Evolutionary conservation across 2,797 vertebrate genomes (phyloP), one percentile per base, ranked within the genome.

Genomic region (Gorsachius magnificus): DNA sequence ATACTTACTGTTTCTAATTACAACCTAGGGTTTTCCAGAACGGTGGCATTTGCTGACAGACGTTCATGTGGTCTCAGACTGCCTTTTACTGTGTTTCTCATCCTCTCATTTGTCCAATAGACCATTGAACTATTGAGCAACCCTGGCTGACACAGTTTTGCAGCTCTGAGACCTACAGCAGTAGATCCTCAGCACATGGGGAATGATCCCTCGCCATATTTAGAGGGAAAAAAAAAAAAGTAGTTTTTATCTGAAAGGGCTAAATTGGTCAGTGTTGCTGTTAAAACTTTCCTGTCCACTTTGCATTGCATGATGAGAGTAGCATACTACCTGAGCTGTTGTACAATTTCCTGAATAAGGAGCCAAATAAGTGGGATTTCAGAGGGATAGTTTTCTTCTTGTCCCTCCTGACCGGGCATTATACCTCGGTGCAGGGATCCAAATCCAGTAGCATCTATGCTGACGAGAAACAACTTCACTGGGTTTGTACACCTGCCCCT

Each of bases 371-470:
- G 87, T 71, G 35, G 18, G 58, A 92, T 95, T 95, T 96, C 93
- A 84, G 95, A 87, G 35, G 75, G 51, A 68, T 96, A 86, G 93
- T 90, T 97, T 95, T 87, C 63, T 87, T 29, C 51, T 94, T 89
- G 83, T 93, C 87, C 51, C 86, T 97, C 72, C 80, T 87, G 95
- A 92, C 80, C 92, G 92, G 82, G 76, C 91, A 81, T 94, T 89
- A 71, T 90, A 92, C 46, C 26, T 82, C 19, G 29, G 78, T 88
- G 84, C 61, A 82, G 83, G 50, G 96, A 82, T 87, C 41, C 70
- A 79, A 93, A 94, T 89, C 95, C 85, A 92, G 69, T 18, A 68
- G 21, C 45, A 93, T 78, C 87, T 69, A 36, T 51, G 89, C 58
- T 11, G 91, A 94, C 38, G 36, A 8, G 61, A 95, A 83, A 80